Evolutionary conservation across 2,888 invertebrate species (phyloP).

Genomic region (Mimachlamys varia): DNA sequence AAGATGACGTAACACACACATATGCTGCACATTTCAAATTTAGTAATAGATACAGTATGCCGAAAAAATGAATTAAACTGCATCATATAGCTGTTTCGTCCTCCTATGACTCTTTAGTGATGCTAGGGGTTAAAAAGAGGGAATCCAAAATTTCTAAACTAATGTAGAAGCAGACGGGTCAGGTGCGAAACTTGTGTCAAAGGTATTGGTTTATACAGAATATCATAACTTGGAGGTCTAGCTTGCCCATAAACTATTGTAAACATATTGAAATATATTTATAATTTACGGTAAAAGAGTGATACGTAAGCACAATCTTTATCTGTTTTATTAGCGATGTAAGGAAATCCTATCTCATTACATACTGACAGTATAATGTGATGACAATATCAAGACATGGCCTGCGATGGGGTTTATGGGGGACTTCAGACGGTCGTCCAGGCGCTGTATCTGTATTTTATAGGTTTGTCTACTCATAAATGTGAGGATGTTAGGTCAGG

Average conservation of each 20-base stretch:
- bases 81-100: no score
- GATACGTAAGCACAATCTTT: background rate
- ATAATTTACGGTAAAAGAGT: background rate
- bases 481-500: background rate
- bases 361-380: background rate
- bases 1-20: no score
- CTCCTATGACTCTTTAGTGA: no score
- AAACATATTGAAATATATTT: background rate
- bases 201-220: background rate
- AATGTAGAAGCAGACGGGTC: no score
- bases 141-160: no score
- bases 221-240: background rate
- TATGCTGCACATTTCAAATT: no score
- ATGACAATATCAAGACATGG: background rate
- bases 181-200: no score
- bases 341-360: background rate
- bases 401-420: background rate
- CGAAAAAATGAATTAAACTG: no score
- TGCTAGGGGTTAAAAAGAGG: no score
- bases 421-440: background rate
- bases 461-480: background rate
- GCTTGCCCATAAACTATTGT: background rate
- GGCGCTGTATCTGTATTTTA: slow-evolving; percentile 3
- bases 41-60: no score
- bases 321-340: background rate